Percentiles rank a stretch among this genome's conserved stretches.
These are phyloP conservation scores for Enteromius thamalakanensis DNA, from an alignment of 2,797 vertebrate species.

Conservation along the genomic window DNA sequence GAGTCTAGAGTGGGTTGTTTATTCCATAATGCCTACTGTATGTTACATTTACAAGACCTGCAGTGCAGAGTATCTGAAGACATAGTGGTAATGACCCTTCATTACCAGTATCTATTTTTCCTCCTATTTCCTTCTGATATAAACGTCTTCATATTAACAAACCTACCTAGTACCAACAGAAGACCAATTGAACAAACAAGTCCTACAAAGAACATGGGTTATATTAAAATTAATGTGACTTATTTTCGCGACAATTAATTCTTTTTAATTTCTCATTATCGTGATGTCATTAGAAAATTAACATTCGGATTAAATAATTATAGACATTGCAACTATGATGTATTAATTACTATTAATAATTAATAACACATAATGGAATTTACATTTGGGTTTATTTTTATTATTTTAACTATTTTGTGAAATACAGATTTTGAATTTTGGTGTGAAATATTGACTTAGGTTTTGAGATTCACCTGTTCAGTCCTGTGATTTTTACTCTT, in stretches of 20 bases:
- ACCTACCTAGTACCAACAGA: not conserved
- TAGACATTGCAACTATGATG: not conserved
- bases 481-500: slow-evolving; percentile 56
- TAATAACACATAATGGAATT: not conserved
- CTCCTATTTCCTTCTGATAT: not conserved
- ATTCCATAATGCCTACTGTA: slow-evolving; percentile 35
- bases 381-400: not conserved
- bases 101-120: slow-evolving; percentile 36
- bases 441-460: not conserved
- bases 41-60: slow-evolving; percentile 52
- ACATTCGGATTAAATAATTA: not conserved
- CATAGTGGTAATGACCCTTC: slow-evolving; percentile 40
- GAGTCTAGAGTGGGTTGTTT: slow-evolving; percentile 54
- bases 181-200: not conserved
- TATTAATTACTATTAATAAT: no score
- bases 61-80: slow-evolving; percentile 34
- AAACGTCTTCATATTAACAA: not conserved
- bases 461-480: slow-evolving; percentile 33
- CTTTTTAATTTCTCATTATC: not conserved
- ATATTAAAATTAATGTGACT: not conserved
- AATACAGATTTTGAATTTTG: not conserved
- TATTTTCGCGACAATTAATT: not conserved
- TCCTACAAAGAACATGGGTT: not conserved
- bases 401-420: no score
- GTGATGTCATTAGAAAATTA: not conserved